These are phyloP conservation scores for Pseudococcus viburni DNA, from an alignment of 2,888 invertebrate species.

Conservation along the genomic window DNA sequence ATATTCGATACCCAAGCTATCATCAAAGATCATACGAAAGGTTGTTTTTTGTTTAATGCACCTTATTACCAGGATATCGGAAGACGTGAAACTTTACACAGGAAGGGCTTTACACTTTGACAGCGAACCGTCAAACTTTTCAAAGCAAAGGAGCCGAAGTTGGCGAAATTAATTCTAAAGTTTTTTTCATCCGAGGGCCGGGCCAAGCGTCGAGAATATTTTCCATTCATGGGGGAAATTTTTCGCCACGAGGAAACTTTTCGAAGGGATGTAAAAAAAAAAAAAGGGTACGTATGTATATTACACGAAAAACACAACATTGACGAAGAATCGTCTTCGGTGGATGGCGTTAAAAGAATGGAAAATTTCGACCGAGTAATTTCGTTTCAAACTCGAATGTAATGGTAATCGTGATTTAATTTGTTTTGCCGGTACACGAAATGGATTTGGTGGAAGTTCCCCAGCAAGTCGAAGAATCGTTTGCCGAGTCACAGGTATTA, in stretches of 20 bases:
- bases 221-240: too few species aligned
- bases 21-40: neutral
- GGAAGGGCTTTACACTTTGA: neutral
- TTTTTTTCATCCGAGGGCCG: neutral
- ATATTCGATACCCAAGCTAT: neutral
- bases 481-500: slow-evolving; percentile 1
- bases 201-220: too few species aligned
- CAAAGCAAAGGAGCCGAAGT: neutral
- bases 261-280: neutral
- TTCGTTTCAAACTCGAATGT: neutral
- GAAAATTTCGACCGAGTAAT: neutral
- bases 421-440: neutral
- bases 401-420: slow-evolving; percentile 41
- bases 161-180: neutral
- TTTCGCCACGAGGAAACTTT: neutral
- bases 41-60: neutral
- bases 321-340: neutral
- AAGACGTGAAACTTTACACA: neutral
- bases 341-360: neutral
- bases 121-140: slow-evolving; percentile 7
- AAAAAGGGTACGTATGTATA: neutral
- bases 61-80: neutral
- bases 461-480: slow-evolving; percentile 2
- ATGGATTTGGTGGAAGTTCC: neutral
- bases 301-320: neutral